These are phyloP conservation scores for Dendrocincla tyrannina DNA, from an alignment of 2,797 vertebrate genomes.

Conservation along the genomic window DNA sequence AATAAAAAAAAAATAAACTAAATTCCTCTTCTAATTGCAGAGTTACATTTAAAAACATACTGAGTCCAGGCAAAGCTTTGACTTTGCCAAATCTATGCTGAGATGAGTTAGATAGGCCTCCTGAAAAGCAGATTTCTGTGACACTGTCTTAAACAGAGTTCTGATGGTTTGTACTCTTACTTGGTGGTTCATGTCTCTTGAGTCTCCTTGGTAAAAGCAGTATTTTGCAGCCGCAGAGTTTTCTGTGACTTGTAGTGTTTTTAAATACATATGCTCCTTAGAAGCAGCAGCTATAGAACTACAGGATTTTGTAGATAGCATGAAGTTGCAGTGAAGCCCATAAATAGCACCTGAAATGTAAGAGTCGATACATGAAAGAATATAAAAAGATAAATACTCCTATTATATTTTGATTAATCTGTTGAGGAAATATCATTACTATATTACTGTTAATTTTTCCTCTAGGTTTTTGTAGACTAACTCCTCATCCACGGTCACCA, in stretches of 20 bases:
- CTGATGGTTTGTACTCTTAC: background rate
- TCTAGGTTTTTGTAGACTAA: constrained; percentile 90
- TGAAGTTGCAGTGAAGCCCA: background rate
- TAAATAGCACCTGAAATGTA: background rate
- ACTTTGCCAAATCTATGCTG: background rate
- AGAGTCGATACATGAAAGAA: background rate
- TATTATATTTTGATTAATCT: background rate
- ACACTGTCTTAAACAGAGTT: background rate
- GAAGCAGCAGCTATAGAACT: background rate
- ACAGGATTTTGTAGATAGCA: background rate
- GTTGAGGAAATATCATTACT: background rate
- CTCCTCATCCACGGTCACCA: constrained; percentile 87
- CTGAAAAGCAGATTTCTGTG: background rate
- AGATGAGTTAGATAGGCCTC: background rate
- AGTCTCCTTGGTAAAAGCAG: background rate
- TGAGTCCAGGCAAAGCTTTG: background rate
- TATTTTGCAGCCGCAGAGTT: background rate
- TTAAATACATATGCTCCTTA: background rate
- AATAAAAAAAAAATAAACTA: background rate
- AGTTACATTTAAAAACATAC: background rate
- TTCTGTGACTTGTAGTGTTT: background rate
- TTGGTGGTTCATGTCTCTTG: background rate
- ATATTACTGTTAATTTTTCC: background rate
- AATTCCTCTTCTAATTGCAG: background rate
- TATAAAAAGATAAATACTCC: background rate